phyloP scores from a whole-genome alignment of 2,113 vertebrate species.

The Oncorhynchus clarkii region DNA sequence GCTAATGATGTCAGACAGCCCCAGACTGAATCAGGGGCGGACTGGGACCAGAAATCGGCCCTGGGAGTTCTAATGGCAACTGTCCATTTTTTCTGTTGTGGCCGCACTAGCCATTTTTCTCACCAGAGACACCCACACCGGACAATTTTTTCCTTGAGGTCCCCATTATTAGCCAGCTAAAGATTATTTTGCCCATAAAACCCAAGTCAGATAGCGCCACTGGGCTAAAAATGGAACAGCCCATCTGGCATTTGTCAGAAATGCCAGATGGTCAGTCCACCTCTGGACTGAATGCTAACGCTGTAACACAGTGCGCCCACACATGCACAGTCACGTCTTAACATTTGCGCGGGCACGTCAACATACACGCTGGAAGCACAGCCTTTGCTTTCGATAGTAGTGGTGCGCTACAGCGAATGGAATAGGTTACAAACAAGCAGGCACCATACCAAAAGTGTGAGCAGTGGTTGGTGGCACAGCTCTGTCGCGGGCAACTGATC shows the following conservation, averaged over 20 bases:
- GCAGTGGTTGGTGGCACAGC: slow-evolving; percentile 52
- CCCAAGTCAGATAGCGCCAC: too few relatives aligned
- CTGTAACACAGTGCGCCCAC: slow-evolving; percentile 58
- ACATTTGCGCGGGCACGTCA: slow-evolving; percentile 65
- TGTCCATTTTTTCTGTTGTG: too few relatives aligned
- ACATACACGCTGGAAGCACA: slow-evolving; percentile 64
- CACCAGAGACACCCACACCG: too few relatives aligned
- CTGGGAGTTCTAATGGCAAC: too few relatives aligned
- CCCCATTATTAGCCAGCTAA: too few relatives aligned
- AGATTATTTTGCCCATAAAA: too few relatives aligned
- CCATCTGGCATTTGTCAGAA: too few relatives aligned
- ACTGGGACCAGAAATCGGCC: too few relatives aligned
- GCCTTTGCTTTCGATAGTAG: slow-evolving; percentile 58
- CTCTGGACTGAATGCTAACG: slow-evolving; percentile 32
- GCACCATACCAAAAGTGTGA: slow-evolving; percentile 47
- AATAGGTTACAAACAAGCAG: slow-evolving; percentile 35
- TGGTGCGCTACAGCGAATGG: slow-evolving; percentile 57
- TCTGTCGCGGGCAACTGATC: slow-evolving; percentile 55
- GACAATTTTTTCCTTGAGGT: too few relatives aligned
- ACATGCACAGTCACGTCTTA: slow-evolving; percentile 61
- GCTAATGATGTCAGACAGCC: slow-evolving; percentile 66
- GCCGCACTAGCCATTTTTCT: too few relatives aligned
- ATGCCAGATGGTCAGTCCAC: too few relatives aligned
- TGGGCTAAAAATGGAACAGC: too few relatives aligned
- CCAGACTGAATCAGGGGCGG: slow-evolving; percentile 36